Conservation (phyloP, 2,797 vertebrate genomes). For the Peromyscus attwateri region DNA sequence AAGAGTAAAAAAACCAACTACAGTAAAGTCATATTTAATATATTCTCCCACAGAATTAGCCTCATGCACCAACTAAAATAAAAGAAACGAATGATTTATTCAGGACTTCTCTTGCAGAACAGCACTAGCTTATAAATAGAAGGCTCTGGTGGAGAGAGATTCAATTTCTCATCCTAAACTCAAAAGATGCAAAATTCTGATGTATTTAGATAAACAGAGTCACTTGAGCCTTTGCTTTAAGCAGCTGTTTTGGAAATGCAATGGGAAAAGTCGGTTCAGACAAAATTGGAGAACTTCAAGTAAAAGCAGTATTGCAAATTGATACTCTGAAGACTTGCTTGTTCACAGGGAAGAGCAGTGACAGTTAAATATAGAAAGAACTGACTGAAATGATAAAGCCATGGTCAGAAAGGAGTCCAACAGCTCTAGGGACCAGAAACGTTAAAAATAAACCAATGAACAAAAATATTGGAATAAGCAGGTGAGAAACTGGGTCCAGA, state of each 20-base stretch:
- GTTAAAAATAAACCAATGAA: no score
- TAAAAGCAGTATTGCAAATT: slow-evolving; percentile 29
- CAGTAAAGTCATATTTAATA: neutral
- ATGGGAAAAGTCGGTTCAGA: slow-evolving; percentile 37
- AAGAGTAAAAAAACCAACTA: neutral
- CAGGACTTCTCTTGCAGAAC: neutral
- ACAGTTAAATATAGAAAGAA: slow-evolving; percentile 38
- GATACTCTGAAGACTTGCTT: slow-evolving; percentile 12
- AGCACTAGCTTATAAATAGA: neutral
- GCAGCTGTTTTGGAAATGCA: slow-evolving; percentile 66
- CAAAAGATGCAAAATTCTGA: slow-evolving; percentile 31
- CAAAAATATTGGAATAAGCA: neutral
- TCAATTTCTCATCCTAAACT: slow-evolving; percentile 49
- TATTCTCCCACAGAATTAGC: neutral
- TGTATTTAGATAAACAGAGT: slow-evolving; percentile 11
- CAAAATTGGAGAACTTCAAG: slow-evolving; percentile 54
- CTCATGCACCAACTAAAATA: neutral
- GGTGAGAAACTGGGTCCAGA: neutral
- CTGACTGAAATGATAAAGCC: neutral
- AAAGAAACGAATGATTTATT: slow-evolving; percentile 2
- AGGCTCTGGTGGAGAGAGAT: neutral
- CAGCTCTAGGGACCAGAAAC: neutral
- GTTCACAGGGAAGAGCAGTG: slow-evolving; percentile 41
- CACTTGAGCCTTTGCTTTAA: slow-evolving; percentile 55
- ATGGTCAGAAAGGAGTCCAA: neutral